A percentile compares a stretch with the other conserved stretches of the same genome.
phyloP scores from a whole-genome alignment of 2,888 invertebrate species.

The Xestobium rufovillosum region DNA sequence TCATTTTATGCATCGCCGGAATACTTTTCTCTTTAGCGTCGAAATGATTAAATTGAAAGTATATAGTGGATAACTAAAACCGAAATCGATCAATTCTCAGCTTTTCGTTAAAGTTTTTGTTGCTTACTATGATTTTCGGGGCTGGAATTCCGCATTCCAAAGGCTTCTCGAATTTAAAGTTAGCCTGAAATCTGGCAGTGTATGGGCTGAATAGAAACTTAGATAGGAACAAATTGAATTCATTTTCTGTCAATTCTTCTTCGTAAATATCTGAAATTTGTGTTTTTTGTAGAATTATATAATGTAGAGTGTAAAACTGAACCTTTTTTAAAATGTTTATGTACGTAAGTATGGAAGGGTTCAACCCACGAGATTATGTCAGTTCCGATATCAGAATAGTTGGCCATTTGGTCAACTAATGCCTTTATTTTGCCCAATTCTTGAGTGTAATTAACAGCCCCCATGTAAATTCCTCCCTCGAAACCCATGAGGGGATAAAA shows the following conservation, averaged over 20 bases:
- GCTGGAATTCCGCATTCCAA: conserved; percentile 56
- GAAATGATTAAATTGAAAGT: conserved; percentile 56
- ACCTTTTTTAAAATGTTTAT: conserved; percentile 52
- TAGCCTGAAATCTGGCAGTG: conserved; percentile 61
- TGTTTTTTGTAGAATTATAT: no score
- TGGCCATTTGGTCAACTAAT: conserved; percentile 48
- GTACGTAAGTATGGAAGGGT: conserved; percentile 56
- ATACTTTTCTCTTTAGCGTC: conserved; percentile 58
- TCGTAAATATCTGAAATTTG: conserved; percentile 46
- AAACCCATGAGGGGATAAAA: conserved; percentile 62
- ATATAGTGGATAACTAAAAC: conserved; percentile 50
- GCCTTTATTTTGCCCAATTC: conserved; percentile 53
- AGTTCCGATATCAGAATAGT: conserved; percentile 47
- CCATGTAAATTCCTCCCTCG: conserved; percentile 58
- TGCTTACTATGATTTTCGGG: conserved; percentile 48
- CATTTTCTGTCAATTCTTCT: conserved; percentile 43
- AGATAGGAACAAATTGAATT: conserved; percentile 57
- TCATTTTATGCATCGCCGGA: conserved; percentile 63
- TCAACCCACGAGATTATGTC: conserved; percentile 57
- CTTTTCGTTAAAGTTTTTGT: conserved; percentile 5
- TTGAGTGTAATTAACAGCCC: conserved; percentile 55
- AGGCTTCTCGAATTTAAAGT: conserved; percentile 55
- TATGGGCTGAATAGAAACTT: conserved; percentile 62
- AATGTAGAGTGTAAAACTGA: no score
- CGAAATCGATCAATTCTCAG: conserved; percentile 8